Conservation (phyloP, 2,888 invertebrate genomes). For the Trachelus troglodyta region DNA sequence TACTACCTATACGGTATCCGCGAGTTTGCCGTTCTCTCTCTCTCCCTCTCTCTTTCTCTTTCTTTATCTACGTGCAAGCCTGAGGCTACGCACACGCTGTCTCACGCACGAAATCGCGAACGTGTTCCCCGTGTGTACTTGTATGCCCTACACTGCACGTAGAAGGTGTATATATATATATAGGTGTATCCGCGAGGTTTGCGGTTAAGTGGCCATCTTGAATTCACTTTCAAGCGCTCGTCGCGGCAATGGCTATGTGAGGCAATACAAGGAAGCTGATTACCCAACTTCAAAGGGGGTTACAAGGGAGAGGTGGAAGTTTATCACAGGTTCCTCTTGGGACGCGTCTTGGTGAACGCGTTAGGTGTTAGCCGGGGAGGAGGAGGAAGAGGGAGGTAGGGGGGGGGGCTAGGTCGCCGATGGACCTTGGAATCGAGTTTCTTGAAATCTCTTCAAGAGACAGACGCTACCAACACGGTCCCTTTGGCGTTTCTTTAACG, state of each 20-base stretch:
- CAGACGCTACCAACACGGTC: not conserved
- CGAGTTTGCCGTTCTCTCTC: not conserved
- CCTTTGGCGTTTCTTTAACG: not conserved
- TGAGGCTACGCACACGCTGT: constrained; percentile 13
- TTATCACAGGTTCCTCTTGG: not conserved
- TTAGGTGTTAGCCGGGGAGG: not conserved
- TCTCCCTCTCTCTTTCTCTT: not conserved
- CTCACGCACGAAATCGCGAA: constrained; percentile 22
- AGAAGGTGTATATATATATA: not conserved
- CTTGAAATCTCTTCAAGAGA: not conserved
- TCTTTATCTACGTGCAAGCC: constrained; percentile 7
- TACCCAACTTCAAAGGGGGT: constrained; percentile 42
- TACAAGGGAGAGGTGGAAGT: not conserved
- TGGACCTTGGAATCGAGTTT: not conserved
- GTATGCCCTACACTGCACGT: not conserved
- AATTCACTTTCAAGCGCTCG: constrained; percentile 55
- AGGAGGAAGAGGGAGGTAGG: too few relatives aligned
- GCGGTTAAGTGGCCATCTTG: constrained; percentile 48
- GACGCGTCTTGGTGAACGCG: not conserved
- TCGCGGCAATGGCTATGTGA: constrained; percentile 27
- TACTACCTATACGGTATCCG: constrained; percentile 17
- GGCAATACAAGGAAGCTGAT: constrained; percentile 61
- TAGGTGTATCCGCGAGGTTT: not conserved
- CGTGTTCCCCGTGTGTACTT: not conserved
- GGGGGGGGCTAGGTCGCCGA: not conserved